Conservation (phyloP, 2,113 vertebrate genomes). For the Variabilichromis moorii region DNA sequence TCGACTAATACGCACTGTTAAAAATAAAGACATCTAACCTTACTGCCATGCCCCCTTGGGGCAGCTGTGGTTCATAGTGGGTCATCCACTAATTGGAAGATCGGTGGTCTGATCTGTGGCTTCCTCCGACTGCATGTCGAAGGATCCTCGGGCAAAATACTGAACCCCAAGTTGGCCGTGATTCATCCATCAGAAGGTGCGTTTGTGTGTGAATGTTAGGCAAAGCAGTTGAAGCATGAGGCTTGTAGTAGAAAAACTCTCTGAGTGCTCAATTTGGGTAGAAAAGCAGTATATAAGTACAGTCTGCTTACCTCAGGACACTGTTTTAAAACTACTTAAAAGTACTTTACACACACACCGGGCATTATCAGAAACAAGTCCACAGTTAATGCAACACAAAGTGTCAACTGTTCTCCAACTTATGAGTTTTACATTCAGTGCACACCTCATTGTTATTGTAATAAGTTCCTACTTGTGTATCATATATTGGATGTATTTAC, state of each 20-base stretch:
- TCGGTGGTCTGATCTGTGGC: background rate
- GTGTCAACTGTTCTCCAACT: background rate
- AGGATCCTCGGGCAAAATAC: background rate
- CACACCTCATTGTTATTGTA: background rate
- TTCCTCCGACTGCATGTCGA: background rate
- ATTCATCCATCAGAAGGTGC: accelerated
- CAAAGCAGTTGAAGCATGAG: accelerated
- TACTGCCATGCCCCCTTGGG: background rate
- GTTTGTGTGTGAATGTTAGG: background rate
- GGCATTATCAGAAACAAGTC: background rate
- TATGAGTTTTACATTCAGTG: background rate
- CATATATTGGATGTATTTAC: constrained; percentile 1
- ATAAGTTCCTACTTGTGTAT: background rate
- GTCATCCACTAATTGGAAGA: background rate
- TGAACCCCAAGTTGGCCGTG: background rate
- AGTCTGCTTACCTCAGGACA: background rate
- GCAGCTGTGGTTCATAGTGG: background rate
- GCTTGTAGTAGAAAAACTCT: background rate
- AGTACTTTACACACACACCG: background rate
- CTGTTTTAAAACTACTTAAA: background rate
- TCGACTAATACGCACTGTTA: background rate
- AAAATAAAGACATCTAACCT: background rate
- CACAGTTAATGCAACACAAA: background rate
- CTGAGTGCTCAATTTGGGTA: background rate
- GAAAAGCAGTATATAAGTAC: background rate